Base-by-base conservation (phyloP, 1,140 invertebrate genomes). In the Cydia fagiglandana region DNA sequence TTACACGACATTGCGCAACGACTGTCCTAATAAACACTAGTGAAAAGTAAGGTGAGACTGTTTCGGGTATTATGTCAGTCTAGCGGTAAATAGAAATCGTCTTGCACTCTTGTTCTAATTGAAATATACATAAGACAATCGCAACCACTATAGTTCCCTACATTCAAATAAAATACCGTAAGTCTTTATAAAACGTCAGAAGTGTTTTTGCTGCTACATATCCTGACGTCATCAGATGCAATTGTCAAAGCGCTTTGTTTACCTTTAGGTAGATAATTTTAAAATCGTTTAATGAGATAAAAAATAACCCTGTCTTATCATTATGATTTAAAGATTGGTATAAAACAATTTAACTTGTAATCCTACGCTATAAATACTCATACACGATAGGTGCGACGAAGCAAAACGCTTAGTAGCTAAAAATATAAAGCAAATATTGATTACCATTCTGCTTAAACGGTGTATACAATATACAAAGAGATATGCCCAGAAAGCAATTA, bases 1-100 rank as follows among this genome's bases (percentile, higher is more conserved):
- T 38, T n/a, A 38, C 66, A 38, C 15, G 15, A 13, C 34, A 38
- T 70, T 70, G 34, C 66, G 66, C 66, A 70, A 70, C 15, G 38
- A 17, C 4, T 12, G n/a, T 38, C 30, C 66, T 2, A 70, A 38
- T 70, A 38, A 38, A 45, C 15, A 68, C 50, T 3, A 61, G 56
- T 24, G n/a, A 61, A 24, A 61, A 24, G n/a, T 61, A 38, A 41
- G 38, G 34, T 17, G 66, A 38, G 30, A 38, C 38, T 38, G 6
- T 38, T 38, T 70, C 30, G 20, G 7, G 66, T 45, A 10, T 15
- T 13, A 34, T 66, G 28, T 68, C 64, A 34, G 28, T 13, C 64
- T 68, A 2, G 28, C 64, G 64, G 6, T 24, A 24, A 17, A 17
- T 41, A 30, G 12, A 34, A 68, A 68, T 28, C 64, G 28, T 68